Evolutionary conservation across 2,113 vertebrate species (phyloP), one percentile per base, ranked within the genome.

Genomic region (Ascaphus truei): DNA sequence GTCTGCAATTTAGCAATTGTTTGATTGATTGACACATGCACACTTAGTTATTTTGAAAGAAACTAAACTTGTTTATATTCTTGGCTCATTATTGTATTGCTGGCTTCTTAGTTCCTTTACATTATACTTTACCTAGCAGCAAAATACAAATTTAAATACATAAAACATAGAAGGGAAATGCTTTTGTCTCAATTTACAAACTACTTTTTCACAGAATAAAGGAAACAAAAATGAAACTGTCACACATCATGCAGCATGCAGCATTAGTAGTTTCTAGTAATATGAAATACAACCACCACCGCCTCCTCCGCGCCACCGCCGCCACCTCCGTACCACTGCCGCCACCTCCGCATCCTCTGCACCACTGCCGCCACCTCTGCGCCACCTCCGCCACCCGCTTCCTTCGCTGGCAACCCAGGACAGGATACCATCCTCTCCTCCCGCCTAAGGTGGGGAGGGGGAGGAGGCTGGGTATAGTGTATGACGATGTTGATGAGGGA

Each of bases 1-100:
- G 52, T 18, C 64, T 34, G 36, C 39, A 66, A 56, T 68, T 68
- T 68, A 68, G 64, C 64, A 57, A 56, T 57, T 47, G 52, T 27
- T 48, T 56, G 51, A 68, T 25, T 68, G 64, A 68, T 25, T 68
- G 64, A 68, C 64, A 25, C 39, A 56, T 33, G 43, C 18, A 25
- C 39, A 43, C 36, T 68, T 68, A 53, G 22, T 52, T 57, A 34
- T 57, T 27, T 31, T 57, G 53, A 56, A 57, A 68, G 31, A 37
- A 52, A 47, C 64, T 66, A 39, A 66, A 66, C 34, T 68, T 68
- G 37, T 68, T 58, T 48, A 68, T 47, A 47, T 13, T 47, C 11
- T 27, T 57, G 51, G 64, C 64, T 47, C 48, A 33, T 57, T 9
- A 33, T 57, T 45, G 23, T 57, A 45, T 45, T 20, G 8, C 48